Evolutionary conservation across 1,140 invertebrate species (phyloP), one percentile per base, ranked within the genome.

Genomic region (Nomia melanderi): DNA sequence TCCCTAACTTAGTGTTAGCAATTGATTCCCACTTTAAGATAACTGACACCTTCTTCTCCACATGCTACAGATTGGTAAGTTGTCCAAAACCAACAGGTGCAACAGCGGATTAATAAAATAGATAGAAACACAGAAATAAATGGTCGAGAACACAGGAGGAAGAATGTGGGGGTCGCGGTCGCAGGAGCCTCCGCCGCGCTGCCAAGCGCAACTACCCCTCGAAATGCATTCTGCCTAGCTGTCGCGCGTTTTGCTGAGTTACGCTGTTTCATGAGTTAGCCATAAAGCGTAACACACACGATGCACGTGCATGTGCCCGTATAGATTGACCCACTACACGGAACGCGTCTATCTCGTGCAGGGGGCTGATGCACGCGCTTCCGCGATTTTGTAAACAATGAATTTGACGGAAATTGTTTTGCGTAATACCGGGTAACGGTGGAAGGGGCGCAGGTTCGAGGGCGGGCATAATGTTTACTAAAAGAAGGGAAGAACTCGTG

Each of bases 91-190:
- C n/a, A n/a, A n/a, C n/a, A n/a, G n/a, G n/a, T n/a, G n/a, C n/a
- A n/a, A n/a, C n/a, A n/a, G n/a, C n/a, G n/a, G n/a, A n/a, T n/a
- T n/a, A n/a, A n/a, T n/a, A n/a, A n/a, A n/a, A n/a, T n/a, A n/a
- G n/a, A n/a, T n/a, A n/a, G n/a, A n/a, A n/a, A n/a, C n/a, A n/a
- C n/a, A n/a, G n/a, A n/a, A n/a, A n/a, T n/a, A n/a, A n/a, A n/a
- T n/a, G n/a, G n/a, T n/a, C n/a, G n/a, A n/a, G n/a, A n/a, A n/a
- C n/a, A n/a, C 14, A 12, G n/a, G 33, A 57, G 56, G 82, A 84
- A 84, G 84, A 83, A 81, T 81, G 59, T 33, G 64, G 41, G 59
- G 27, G n/a, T 60, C 53, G 25, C n/a, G 44, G 60, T 50, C 50
- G 44, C 44, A 23, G 29, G 44, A 74, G 29, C 41, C n/a, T 20